Evolutionary conservation across 2,797 vertebrate genomes (phyloP), one percentile per base, ranked within the genome.

Genomic region (Sebastes kiyomatsui): DNA sequence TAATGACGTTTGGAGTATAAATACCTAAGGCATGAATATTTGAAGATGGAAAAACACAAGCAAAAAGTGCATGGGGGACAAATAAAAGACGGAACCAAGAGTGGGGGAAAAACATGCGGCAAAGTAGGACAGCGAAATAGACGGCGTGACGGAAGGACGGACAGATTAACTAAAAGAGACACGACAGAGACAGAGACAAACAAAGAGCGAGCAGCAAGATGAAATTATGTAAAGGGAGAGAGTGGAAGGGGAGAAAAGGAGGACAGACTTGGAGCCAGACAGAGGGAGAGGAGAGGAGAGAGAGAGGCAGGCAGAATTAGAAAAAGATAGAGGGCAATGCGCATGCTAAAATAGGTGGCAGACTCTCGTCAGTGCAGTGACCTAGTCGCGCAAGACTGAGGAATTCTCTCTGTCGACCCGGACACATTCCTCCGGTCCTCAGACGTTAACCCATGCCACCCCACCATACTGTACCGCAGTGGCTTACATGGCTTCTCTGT

Each of bases 341-440:
- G 69, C 83, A 74, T 81, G 88, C 86, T 85, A 83, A 90, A 94
- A 90, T 87, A 89, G 90, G 90, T 90, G 93, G 89, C 91, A 89
- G 92, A 86, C 90, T 91, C 91, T 90, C 88, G 92, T 90, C 92
- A 90, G 91, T 84, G 90, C 85, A 83, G 82, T 90, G 92, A 93
- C 92, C 91, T 90, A 90, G 90, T 94, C 90, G 79, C 86, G 65
- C 85, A 91, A 87, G 90, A 89, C 93, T 90, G 93, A 94, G 92
- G 92, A 95, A 95, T 95, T 94, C 92, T 92, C 88, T 85, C 83
- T 10, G 75, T 86, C 81, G 80, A 92, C 90, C 88, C 74, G 82
- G 82, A 94, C 91, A 92, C 93, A 94, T 94, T 95, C 92, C 91
- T 91, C 86, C 78, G 3, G 85, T 87, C 88, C 79, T 91, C 87